Evolutionary conservation across 2,888 invertebrate genomes (phyloP).

Genomic region (Scaptomyza reducta): DNA sequence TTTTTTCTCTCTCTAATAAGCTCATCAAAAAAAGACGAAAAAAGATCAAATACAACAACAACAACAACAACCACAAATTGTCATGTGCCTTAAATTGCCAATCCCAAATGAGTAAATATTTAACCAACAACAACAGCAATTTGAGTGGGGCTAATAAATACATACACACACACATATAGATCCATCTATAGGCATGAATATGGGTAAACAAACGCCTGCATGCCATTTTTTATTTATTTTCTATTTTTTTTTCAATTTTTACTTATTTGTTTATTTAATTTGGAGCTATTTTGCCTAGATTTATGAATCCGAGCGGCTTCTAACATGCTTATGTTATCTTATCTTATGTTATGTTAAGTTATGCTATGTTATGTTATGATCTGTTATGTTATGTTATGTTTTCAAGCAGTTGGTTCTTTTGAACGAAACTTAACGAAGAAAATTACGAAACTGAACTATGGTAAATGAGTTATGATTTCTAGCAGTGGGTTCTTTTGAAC

Average conservation of each 20-base stretch:
- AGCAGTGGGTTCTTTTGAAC: no score
- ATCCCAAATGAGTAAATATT: constrained; percentile 73
- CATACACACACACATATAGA: not conserved
- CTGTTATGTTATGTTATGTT: no score
- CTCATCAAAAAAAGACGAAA: not conserved
- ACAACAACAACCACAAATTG: constrained; percentile 49
- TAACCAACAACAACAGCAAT: constrained; percentile 51
- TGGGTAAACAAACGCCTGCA: constrained; percentile 53
- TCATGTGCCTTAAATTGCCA: constrained; percentile 79
- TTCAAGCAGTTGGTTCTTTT: no score
- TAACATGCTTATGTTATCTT: no score
- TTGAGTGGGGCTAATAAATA: constrained; percentile 26
- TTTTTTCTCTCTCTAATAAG: not conserved
- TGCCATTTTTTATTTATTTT: constrained; percentile 21
- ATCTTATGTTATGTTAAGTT: no score
- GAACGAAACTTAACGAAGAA: no score
- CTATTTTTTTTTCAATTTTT: constrained; percentile 10
- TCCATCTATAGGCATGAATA: constrained; percentile 17
- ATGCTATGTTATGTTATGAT: no score
- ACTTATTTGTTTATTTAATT: constrained; percentile 21
- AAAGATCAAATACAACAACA: constrained; percentile 1
- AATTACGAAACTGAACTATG: no score
- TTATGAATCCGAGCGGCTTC: constrained; percentile 35
- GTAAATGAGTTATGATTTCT: no score
- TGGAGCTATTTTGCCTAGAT: constrained; percentile 36